Conservation (phyloP, 2,113 vertebrate species). For the Nothobranchius furzeri region DNA sequence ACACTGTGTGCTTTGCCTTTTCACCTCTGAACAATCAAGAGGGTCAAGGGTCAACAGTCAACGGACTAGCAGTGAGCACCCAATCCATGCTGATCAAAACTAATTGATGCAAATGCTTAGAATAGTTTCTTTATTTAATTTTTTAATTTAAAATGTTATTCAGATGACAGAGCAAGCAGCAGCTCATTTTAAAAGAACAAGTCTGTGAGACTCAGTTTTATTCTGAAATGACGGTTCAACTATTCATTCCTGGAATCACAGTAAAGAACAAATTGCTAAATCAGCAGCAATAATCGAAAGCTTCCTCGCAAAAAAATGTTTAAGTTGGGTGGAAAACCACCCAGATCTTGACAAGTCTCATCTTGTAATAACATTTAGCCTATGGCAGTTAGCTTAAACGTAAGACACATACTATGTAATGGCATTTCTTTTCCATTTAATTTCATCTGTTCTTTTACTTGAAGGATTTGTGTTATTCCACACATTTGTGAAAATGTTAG, state of each 20-base stretch:
- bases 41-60: constrained; percentile 66
- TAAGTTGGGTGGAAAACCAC: neutral
- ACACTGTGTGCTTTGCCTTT: constrained; percentile 46
- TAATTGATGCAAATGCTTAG: neutral
- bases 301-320: no score
- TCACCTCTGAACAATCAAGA: constrained; percentile 66
- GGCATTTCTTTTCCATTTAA: neutral
- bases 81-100: neutral
- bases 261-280: no score
- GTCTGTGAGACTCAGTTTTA: no score
- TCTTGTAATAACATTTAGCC: constrained; percentile 9
- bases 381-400: neutral
- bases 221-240: no score
- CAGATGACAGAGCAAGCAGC: no score
- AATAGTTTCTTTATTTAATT: neutral
- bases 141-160: no score
- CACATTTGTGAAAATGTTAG: neutral
- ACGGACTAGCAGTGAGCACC: constrained; percentile 23
- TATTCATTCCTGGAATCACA: no score
- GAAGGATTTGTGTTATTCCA: neutral
- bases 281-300: no score
- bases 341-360: neutral
- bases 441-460: neutral
- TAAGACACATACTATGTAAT: neutral
- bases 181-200: no score